Evolutionary conservation across 2,888 invertebrate genomes (phyloP).

Genomic region (Trachelus stipa): DNA sequence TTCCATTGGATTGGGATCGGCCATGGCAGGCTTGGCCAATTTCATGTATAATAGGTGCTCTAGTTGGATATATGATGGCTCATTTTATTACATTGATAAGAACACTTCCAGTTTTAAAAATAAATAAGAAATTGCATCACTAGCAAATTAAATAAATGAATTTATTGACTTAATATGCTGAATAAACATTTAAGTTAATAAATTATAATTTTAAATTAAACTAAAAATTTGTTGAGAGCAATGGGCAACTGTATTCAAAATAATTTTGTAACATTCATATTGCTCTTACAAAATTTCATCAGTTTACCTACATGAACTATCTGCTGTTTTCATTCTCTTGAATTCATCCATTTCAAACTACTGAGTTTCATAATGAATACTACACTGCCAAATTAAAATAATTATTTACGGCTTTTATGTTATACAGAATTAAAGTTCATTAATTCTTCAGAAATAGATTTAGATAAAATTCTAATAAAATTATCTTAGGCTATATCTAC

Average conservation of each 20-base stretch:
- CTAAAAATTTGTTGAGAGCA: too few species aligned
- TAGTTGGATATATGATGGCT: slow-evolving; percentile 72
- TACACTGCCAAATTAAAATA: not conserved
- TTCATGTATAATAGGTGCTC: slow-evolving; percentile 77
- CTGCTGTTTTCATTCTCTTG: not conserved
- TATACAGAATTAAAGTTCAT: not conserved
- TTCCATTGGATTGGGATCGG: slow-evolving; percentile 92
- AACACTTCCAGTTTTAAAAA: slow-evolving; percentile 45
- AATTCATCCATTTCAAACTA: not conserved
- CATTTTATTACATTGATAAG: slow-evolving; percentile 71
- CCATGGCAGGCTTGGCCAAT: slow-evolving; percentile 89
- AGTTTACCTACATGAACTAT: not conserved
- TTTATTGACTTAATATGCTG: not conserved
- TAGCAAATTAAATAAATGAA: slow-evolving; percentile 18
- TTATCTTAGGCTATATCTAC: not conserved
- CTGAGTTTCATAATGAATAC: not conserved
- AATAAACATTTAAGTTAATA: not conserved
- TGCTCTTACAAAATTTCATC: not conserved
- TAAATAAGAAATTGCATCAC: slow-evolving; percentile 46
- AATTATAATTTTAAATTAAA: too few species aligned
- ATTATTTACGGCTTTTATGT: not conserved
- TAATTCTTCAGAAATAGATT: not conserved
- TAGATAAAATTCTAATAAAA: not conserved
- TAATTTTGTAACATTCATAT: too few species aligned
- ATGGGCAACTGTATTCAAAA: too few species aligned